phyloP scores from a whole-genome alignment of 2,113 vertebrate species.

The Astur gentilis region DNA sequence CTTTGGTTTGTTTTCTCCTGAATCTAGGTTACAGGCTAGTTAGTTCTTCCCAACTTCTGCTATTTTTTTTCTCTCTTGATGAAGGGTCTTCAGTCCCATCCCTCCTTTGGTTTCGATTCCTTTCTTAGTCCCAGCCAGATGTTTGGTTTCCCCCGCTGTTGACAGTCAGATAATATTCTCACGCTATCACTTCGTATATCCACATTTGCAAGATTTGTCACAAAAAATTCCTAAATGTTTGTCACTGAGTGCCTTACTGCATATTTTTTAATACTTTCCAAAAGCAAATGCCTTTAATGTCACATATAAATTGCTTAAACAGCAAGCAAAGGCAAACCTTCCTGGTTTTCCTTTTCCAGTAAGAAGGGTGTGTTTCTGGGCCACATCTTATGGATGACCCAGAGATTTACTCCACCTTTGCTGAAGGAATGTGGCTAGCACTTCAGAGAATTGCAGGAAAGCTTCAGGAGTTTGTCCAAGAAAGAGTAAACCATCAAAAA shows the following conservation, averaged over 20 bases:
- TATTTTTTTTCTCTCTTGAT: not conserved
- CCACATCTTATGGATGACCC: slow-evolving; percentile 30
- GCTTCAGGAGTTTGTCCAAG: slow-evolving; percentile 13
- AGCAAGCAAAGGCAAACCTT: slow-evolving; percentile 6
- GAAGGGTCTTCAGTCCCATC: not conserved
- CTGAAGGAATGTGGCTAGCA: slow-evolving; percentile 19
- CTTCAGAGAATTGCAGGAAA: slow-evolving; percentile 44
- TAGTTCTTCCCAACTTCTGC: not conserved
- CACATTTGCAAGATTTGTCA: not conserved
- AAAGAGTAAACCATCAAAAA: slow-evolving; percentile 39
- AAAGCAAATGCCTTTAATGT: slow-evolving; percentile 19
- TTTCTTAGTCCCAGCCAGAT: not conserved
- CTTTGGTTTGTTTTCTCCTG: not conserved
- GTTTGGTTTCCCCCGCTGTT: not conserved
- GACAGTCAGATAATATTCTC: slow-evolving; percentile 9
- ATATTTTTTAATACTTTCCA: slow-evolving; percentile 12
- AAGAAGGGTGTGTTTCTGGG: slow-evolving; percentile 25
- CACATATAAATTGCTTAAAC: not conserved
- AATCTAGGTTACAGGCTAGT: not conserved
- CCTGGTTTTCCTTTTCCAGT: slow-evolving; percentile 29
- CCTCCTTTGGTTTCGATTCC: not conserved
- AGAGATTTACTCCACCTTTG: slow-evolving; percentile 27
- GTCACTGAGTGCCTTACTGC: not conserved
- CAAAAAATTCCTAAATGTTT: not conserved
- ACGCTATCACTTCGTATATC: not conserved